Percentiles rank a stretch among this genome's conserved stretches.
Conservation (phyloP, 2,888 invertebrate species). For the Zele albiditarsus region DNA sequence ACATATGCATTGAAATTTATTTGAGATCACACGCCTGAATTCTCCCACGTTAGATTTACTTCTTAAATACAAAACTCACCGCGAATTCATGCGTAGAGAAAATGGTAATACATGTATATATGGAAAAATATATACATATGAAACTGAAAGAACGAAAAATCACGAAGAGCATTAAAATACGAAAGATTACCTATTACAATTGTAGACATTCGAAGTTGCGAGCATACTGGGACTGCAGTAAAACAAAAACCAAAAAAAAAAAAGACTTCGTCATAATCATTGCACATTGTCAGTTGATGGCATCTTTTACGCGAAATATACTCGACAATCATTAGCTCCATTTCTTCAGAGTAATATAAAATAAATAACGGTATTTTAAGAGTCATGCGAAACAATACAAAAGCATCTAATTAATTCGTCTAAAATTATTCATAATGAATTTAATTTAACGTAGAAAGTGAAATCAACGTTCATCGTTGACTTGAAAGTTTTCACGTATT, state of each 20-base stretch:
- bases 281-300: conserved; percentile 11
- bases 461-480: conserved; percentile 22
- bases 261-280: not conserved
- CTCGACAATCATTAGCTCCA: not conserved
- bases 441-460: not conserved
- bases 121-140: not conserved
- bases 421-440: not conserved
- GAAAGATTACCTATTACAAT: not conserved
- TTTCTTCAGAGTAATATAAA: not conserved
- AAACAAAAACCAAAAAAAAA: not conserved
- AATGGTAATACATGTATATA: not conserved
- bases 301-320: not conserved
- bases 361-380: conserved; percentile 24
- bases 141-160: not conserved
- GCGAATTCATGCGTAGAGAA: not conserved
- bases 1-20: not conserved
- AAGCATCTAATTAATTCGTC: not conserved
- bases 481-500: conserved; percentile 1
- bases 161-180: not conserved
- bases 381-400: not conserved
- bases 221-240: not conserved
- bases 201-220: not conserved
- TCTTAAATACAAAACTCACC: not conserved
- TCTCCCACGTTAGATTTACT: not conserved
- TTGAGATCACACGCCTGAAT: not conserved